Base-by-base conservation (phyloP, 1,140 invertebrate genomes). In the Drosophila santomea region DNA sequence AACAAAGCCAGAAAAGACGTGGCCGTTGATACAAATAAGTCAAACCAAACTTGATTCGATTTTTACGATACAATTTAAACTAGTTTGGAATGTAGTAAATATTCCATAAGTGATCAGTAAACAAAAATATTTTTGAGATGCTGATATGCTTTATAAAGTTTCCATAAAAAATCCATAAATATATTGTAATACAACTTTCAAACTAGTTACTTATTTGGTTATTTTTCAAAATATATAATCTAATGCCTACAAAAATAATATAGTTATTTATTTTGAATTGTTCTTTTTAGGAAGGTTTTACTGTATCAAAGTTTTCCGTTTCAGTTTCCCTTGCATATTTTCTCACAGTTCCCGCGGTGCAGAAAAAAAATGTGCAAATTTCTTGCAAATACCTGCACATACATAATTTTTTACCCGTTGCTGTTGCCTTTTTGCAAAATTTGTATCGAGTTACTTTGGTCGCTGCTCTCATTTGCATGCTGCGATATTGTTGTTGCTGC, bases 381-480 rank as follows among this genome's bases (percentile, higher is more conserved):
- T 71, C 61, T 71, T 71, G 54, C 68, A 71, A 71, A 71, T 71
- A 71, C 68, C 68, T 71, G 64, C 66, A 71, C 45, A 58, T 52
- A 73, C 39, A 61, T 60, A 39, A 52, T 54, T 74, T 64, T 64
- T 11, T 74, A n/a, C 50, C 43, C 20, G 38, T 41, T 74, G 28
- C 38, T 35, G 54, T 45, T 60, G 43, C 11, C 11, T 12, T 39
- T 71, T 66, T 56, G 62, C 56, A 75, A 75, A 76, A 59, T 76
- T 71, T 63, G 83, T 86, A 88, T 86, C 75, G 58, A 82, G 83
- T 86, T 86, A 86, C 82, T 88, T 86, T 78, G 80, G 75, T 71
- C 64, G 80, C 50, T 84, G 83, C 83, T 86, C 83, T 86, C 83
- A 86, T 86, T 86, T 86, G 79, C 83, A 86, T 86, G 62, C 78